A percentile compares a stretch with the other conserved stretches of the same genome.
These are phyloP conservation scores for Dendrocincla fuliginosa DNA, from an alignment of 2,797 vertebrate species.

Conservation along the genomic window DNA sequence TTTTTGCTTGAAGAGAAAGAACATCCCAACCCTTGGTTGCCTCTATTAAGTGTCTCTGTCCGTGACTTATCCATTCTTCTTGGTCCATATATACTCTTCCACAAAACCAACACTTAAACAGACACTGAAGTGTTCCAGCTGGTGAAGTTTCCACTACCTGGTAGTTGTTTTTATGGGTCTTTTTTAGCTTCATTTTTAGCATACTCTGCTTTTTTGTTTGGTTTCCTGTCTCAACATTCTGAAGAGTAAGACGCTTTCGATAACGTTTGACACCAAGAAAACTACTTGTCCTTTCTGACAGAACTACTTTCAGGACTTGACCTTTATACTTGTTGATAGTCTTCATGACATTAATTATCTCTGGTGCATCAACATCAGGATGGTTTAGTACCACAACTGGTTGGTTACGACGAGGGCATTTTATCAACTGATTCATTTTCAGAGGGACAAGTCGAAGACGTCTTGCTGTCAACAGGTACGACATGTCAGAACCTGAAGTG, in stretches of 20 bases:
- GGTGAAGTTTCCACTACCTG: conserved; percentile 85
- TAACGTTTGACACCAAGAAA: conserved; percentile 70
- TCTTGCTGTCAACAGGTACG: conserved; percentile 64
- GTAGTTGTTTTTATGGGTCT: conserved; percentile 89
- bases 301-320: conserved; percentile 78
- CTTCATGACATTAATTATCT: conserved; percentile 81
- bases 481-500: conserved; percentile 42
- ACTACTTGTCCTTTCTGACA: conserved; percentile 75
- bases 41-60: conserved; percentile 79
- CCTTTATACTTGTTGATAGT: conserved; percentile 79
- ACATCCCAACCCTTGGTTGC: conserved; percentile 78
- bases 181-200: conserved; percentile 93
- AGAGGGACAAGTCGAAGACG: conserved; percentile 82
- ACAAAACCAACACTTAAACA: conserved; percentile 81
- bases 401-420: conserved; percentile 88
- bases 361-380: conserved; percentile 83
- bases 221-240: conserved; percentile 58
- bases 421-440: conserved; percentile 85
- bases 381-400: conserved; percentile 96
- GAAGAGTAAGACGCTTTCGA: conserved; percentile 72
- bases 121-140: conserved; percentile 67
- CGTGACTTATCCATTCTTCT: conserved; percentile 82
- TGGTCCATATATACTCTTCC: conserved; percentile 77
- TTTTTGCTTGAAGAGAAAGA: conserved; percentile 65
- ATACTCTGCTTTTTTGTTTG: conserved; percentile 82